phyloP scores from a whole-genome alignment of 2,888 invertebrate genomes.

The Mythimna albipuncta region DNA sequence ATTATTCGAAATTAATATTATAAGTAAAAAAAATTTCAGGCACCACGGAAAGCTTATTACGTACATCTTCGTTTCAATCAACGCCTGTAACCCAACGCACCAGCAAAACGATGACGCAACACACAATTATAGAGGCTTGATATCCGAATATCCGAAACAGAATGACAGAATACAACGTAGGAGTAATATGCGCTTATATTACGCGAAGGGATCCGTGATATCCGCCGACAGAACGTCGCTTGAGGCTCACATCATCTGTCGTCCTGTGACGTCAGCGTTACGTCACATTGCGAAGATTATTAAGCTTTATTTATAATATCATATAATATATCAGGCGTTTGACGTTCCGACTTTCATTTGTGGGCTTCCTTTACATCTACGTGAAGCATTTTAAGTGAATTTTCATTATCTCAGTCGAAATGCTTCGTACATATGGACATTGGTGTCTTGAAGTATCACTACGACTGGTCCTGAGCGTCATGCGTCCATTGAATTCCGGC shows the following conservation, averaged over 20 bases:
- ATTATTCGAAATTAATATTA: no score
- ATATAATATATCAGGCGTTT: conserved; percentile 38
- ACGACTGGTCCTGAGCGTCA: no score
- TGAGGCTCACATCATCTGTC: conserved; percentile 66
- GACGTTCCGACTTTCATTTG: conserved; percentile 28
- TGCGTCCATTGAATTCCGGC: no score
- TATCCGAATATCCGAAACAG: conserved; percentile 45
- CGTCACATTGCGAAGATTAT: conserved; percentile 65
- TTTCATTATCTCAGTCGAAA: no score
- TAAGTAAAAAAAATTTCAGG: no score
- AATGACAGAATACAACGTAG: conserved; percentile 49
- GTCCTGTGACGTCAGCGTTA: conserved; percentile 64
- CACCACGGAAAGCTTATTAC: not conserved
- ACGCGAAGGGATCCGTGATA: conserved; percentile 52
- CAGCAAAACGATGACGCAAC: conserved; percentile 37
- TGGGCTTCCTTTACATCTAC: not conserved
- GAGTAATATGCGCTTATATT: conserved; percentile 58
- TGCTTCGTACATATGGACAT: no score
- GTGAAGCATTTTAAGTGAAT: conserved; percentile 25
- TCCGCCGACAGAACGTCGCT: conserved; percentile 69
- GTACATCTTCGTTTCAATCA: not conserved
- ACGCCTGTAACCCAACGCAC: not conserved
- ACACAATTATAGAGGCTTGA: conserved; percentile 46
- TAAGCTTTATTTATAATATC: conserved; percentile 62
- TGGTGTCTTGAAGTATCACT: no score